Percentiles rank a stretch among this genome's conserved stretches.
Conservation (phyloP, 2,797 vertebrate genomes). For the Xiphophorus birchmanni region DNA sequence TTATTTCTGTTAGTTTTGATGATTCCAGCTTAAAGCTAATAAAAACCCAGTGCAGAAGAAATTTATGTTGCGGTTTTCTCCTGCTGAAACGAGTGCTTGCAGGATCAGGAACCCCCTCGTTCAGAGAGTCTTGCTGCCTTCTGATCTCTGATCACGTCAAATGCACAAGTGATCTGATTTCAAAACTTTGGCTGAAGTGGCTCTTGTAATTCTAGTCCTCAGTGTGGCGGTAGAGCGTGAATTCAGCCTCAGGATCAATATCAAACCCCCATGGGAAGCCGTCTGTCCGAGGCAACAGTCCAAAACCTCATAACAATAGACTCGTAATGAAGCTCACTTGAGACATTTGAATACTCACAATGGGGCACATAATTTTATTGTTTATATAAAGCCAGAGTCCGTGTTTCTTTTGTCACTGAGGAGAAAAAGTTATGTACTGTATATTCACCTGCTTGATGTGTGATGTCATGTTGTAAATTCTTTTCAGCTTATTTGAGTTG, state of each 20-base stretch:
- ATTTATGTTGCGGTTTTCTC: background rate
- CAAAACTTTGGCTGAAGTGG: background rate
- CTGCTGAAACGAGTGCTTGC: background rate
- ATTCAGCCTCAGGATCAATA: background rate
- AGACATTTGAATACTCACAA: background rate
- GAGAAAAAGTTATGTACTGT: background rate
- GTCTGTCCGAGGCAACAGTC: background rate
- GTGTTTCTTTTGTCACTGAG: background rate
- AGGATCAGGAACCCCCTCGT: background rate
- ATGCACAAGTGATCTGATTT: background rate
- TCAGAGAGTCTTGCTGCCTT: background rate
- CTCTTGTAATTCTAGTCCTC: background rate
- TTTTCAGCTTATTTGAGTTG: background rate
- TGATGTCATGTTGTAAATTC: background rate
- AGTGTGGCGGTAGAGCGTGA: background rate
- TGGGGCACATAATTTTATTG: background rate
- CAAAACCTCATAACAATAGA: background rate
- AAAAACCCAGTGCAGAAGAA: background rate
- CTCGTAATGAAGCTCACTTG: background rate
- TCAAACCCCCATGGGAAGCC: background rate
- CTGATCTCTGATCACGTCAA: background rate
- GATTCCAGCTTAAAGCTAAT: background rate
- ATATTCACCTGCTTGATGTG: background rate
- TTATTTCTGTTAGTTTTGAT: background rate
- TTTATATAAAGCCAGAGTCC: background rate